phyloP scores from a whole-genome alignment of 1,140 invertebrate genomes.

The Himalopsyche phryganea region DNA sequence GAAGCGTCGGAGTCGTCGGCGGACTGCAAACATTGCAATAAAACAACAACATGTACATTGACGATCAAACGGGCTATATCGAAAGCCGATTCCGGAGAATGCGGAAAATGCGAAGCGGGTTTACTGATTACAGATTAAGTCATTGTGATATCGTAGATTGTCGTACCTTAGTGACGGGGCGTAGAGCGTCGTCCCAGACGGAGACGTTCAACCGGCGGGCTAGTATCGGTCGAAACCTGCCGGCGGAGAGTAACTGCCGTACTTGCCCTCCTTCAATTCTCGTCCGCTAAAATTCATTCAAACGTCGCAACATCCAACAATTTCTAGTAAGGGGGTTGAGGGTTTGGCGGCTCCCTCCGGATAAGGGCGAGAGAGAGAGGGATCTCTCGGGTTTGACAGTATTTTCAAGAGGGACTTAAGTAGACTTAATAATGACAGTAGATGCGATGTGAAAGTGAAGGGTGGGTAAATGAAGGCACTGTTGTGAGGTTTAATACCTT shows the following conservation, averaged over 20 bases:
- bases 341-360: constrained; percentile 2
- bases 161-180: constrained; percentile 20
- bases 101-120: background rate
- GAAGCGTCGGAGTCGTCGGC: constrained; percentile 26
- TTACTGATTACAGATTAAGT: background rate
- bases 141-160: constrained; percentile 21
- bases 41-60: constrained; percentile 29
- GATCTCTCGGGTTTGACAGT: background rate
- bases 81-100: constrained; percentile 1
- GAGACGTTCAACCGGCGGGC: background rate
- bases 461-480: constrained; percentile 10
- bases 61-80: constrained; percentile 1
- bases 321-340: background rate
- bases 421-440: background rate
- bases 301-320: constrained; percentile 15
- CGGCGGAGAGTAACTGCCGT: constrained; percentile 28
- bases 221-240: constrained; percentile 31
- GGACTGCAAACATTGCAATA: constrained; percentile 35
- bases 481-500: constrained; percentile 29
- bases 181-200: constrained; percentile 11
- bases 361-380: background rate
- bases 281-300: constrained; percentile 31
- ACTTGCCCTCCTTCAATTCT: constrained; percentile 28
- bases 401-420: background rate
- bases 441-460: constrained; percentile 5